Evolutionary conservation across 2,888 invertebrate species (phyloP).

Genomic region (Halictus ligatus): DNA sequence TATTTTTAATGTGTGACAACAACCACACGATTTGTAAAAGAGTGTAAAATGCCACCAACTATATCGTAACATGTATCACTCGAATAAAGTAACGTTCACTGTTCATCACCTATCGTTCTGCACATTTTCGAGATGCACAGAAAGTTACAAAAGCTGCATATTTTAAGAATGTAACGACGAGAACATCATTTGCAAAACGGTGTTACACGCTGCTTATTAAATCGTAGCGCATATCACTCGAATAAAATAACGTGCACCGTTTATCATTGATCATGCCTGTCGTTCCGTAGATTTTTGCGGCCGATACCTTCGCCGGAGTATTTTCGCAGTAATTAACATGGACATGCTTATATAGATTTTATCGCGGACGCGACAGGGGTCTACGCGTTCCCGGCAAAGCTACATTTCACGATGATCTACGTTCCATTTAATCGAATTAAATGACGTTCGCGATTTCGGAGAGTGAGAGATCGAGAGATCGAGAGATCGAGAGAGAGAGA

Average conservation of each 20-base stretch:
- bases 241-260: not conserved
- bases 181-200: not conserved
- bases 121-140: too few relatives aligned
- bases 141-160: not conserved
- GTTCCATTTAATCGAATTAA: slow-evolving; percentile 36
- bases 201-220: not conserved
- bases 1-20: too few relatives aligned
- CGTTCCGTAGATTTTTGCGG: not conserved
- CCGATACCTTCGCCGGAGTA: not conserved
- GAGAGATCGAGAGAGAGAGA: not conserved
- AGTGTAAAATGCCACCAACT: too few relatives aligned
- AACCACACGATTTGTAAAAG: too few relatives aligned
- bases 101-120: too few relatives aligned
- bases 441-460: not conserved
- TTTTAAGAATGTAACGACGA: not conserved
- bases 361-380: slow-evolving; percentile 2
- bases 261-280: not conserved
- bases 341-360: not conserved
- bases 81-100: too few relatives aligned
- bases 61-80: too few relatives aligned
- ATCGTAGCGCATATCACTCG: not conserved
- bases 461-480: not conserved
- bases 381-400: not conserved
- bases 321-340: slow-evolving; percentile 1
- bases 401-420: slow-evolving; percentile 9